Evolutionary conservation across 2,113 vertebrate genomes (phyloP), one percentile per base, ranked within the genome.

Genomic region (Propithecus coquereli): DNA sequence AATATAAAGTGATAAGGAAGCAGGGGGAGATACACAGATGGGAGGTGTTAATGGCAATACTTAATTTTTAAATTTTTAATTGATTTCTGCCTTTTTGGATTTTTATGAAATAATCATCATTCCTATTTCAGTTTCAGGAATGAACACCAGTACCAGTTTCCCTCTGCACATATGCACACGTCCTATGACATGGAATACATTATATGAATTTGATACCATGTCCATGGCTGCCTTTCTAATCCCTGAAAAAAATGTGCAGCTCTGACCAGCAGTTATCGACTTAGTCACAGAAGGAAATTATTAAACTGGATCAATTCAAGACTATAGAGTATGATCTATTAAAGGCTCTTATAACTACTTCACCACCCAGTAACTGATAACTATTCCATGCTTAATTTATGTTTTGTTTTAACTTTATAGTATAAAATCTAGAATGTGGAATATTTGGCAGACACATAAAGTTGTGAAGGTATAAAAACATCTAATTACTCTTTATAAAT

Each of bases 401-500:
- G 22, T 87, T 94, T 73, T 83, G 79, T 93, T 97, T 91, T 86
- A 90, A 73, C 32, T 86, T 68, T 65, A 52, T 8, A 73, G 30
- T 45, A 23, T 40, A 40, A 73, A 93, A 71, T 84, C 63, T 37
- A 83, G 57, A 90, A 93, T 93, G 83, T 76, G 43, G 20, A 63
- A 71, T 95, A 57, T 83, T 93, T 85, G 79, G 30, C 71, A 90
- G 65, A 87, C 50, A 76, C 8, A 86, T 20, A 76, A 81, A 94
- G 11, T 95, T 90, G 50, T 73, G 47, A 43, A 59, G 8, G 6
- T 93, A 90, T 90, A 59, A 92, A 97, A 96, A 89, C 45, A 84
- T 90, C 45, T 86, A 76, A 92, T 92, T 96, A 85, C n/a, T 45
- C 6, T 90, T 96, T 76, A 94, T 83, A 97, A 97, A 87, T 90